Base-by-base conservation (phyloP, 2,888 invertebrate genomes). In the Dyspetes luteomarginatus region DNA sequence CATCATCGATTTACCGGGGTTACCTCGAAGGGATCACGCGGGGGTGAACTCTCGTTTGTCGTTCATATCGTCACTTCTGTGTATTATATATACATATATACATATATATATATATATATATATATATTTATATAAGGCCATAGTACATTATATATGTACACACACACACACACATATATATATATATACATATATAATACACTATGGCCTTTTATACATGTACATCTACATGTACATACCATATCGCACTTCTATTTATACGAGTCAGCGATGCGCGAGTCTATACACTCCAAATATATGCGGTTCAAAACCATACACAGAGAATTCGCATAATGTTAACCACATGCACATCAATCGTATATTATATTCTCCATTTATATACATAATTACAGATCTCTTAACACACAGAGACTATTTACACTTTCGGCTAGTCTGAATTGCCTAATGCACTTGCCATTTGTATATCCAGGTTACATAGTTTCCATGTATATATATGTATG, bases 201-300 rank as follows among this genome's bases (percentile, higher is more conserved):
- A 65, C 60, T 36, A 60, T 52, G 64, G 26, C 64, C 45, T 26
- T 62, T 56, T 67, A 60, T 68, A 73, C 41, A 24, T 28, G 9
- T 62, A 60, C 62, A 50, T 60, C 30, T 36, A 48, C 28, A 48
- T 17, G 45, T 56, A 45, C 30, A 36, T 22, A 50, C 81, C 81
- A 83, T 86, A 84, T 71, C 83, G 81, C 83, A 80, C 74, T 85
- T 77, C 88, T 87, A 89, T 91, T 90, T 89, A 89, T 82, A 83
- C 86, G 88, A 88, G 84, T 87, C 89, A 90, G 86, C 88, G 89
- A 91, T 88, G 90, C 90, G 89, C 88, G 88, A 90, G 55, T 60
- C 67, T 72, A 78, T 79, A 74, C 75, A 83, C 71, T 68, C 78
- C 73, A 68, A 73, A 73, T 82, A 68, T 72, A 79, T 75, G 71